Evolutionary conservation across 1,140 invertebrate genomes (phyloP), one percentile per base, ranked within the genome.

Genomic region (Drosophila littoralis): DNA sequence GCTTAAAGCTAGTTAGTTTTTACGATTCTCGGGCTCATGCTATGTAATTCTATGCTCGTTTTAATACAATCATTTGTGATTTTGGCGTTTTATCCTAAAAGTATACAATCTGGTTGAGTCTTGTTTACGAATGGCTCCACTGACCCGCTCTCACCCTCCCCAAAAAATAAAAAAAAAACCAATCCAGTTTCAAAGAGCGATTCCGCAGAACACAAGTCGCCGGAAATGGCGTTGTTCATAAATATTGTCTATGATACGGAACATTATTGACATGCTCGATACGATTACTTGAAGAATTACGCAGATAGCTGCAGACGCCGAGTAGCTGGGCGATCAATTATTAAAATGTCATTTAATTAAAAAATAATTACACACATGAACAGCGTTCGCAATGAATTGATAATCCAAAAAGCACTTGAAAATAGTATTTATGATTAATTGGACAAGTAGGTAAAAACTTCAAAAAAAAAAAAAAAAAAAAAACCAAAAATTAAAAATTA

Each of bases 321-420:
- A 28, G 22, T 28, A 28, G 15, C 13, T 40, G 46, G 59, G 51
- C 57, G 77, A 83, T 83, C 81, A 77, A 80, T 81, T 66, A 77
- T 67, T 50, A 51, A 58, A 52, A 75, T 69, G 73, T 64, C 81
- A 77, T 55, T 66, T 45, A 81, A 81, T 84, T 85, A 85, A 76
- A 83, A 69, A 65, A 33, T 51, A 66, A 84, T 85, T 85, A 85
- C 46, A 64, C 35, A 73, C 15, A 69, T 42, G 45, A 58, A 48
- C 32, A 52, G 7, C 17, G 32, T 57, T 42, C 54, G 50, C 59
- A 66, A 63, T 71, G 67, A 68, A 50, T 60, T 81, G 67, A 79
- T 65, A 65, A 61, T 59, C 36, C 42, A 12, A 33, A 22, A 13
- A 55, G 42, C 5, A 51, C 43, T 57, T 36, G 28, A 52, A 63